A percentile compares a stretch with the other conserved stretches of the same genome.
These are phyloP conservation scores for Danaus chrysippus DNA, from an alignment of 2,888 invertebrate species.

Conservation along the genomic window DNA sequence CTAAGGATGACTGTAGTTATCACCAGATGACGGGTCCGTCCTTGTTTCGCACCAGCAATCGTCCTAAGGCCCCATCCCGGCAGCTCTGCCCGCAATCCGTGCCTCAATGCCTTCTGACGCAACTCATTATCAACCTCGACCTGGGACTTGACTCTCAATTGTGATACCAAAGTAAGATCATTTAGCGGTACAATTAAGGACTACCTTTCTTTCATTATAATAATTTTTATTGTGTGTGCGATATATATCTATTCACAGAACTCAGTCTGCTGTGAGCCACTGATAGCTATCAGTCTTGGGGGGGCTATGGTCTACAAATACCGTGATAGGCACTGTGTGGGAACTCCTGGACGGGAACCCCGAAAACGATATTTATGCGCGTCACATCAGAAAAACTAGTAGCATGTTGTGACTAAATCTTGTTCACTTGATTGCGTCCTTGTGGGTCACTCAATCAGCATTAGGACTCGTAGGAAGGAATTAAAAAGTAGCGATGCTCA, in stretches of 20 bases:
- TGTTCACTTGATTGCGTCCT: conserved; percentile 78
- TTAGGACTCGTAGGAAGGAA: conserved; percentile 70
- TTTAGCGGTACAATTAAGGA: conserved; percentile 18
- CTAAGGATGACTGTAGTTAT: background rate
- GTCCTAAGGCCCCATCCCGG: conserved; percentile 84
- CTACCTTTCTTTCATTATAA: background rate
- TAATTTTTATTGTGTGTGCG: too few species aligned
- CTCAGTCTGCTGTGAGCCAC: too few species aligned
- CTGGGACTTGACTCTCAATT: conserved; percentile 84
- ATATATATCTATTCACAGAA: too few species aligned
- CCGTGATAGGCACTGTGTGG: conserved; percentile 93
- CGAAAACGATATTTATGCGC: conserved; percentile 85
- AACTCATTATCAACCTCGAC: conserved; percentile 83
- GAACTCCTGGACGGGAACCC: conserved; percentile 84
- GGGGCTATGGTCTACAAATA: conserved; percentile 88
- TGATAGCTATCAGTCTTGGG: too few species aligned
- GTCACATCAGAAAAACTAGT: conserved; percentile 76
- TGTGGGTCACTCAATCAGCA: conserved; percentile 80
- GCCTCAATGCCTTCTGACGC: conserved; percentile 85
- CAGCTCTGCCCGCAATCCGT: conserved; percentile 84
- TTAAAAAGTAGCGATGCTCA: background rate
- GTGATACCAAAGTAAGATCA: conserved; percentile 84
- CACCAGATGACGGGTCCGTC: conserved; percentile 75
- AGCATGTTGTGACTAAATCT: conserved; percentile 66
- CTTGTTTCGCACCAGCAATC: conserved; percentile 72